Evolutionary conservation across 2,113 vertebrate genomes (phyloP).

Genomic region (Chamaetylas fuelleborni): DNA sequence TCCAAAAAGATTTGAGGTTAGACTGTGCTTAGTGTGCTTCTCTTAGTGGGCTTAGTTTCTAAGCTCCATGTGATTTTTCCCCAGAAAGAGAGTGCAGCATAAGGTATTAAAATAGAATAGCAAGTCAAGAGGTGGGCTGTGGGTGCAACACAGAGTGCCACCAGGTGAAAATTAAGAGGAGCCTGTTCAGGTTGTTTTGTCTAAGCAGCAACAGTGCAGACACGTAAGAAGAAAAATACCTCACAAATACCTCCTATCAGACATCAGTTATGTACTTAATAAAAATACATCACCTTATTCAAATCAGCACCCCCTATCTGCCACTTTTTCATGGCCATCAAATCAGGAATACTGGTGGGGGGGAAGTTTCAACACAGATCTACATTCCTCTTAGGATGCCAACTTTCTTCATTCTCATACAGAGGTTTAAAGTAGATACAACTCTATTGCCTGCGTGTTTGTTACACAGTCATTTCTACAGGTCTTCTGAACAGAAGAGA

Average conservation of each 20-base stretch:
- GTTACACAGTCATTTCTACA: not conserved
- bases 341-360: not conserved
- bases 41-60: not conserved
- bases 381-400: not conserved
- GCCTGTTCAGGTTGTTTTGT: not conserved
- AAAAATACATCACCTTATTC: not conserved
- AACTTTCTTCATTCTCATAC: not conserved
- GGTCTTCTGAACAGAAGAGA: not conserved
- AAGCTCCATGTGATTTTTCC: not conserved
- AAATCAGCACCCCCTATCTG: not conserved
- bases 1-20: not conserved
- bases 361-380: not conserved
- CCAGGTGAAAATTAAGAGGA: not conserved
- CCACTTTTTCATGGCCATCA: not conserved
- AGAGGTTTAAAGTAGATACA: not conserved
- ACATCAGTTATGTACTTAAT: not conserved
- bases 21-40: not conserved
- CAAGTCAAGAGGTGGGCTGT: not conserved
- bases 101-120: not conserved
- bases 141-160: not conserved
- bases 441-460: not conserved
- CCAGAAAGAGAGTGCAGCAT: accelerated
- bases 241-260: not conserved
- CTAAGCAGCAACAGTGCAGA: not conserved
- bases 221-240: not conserved